phyloP scores from a whole-genome alignment of 2,113 vertebrate genomes.

The Rhinogobius similis region DNA sequence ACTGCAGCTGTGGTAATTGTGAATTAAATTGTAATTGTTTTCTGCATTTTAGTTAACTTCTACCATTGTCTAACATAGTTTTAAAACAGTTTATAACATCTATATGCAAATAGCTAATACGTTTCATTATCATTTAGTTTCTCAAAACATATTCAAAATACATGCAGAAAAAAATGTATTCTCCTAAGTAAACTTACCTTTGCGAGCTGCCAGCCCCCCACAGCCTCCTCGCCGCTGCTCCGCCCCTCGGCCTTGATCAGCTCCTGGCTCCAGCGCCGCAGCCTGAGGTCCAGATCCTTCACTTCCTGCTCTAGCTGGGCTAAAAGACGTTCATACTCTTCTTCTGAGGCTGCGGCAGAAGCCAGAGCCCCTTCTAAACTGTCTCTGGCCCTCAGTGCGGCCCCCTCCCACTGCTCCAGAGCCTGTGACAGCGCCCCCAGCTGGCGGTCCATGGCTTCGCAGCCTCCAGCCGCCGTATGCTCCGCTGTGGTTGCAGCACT shows the following conservation, averaged over 20 bases:
- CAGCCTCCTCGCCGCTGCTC: conserved; percentile 84
- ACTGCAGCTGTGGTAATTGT: conserved; percentile 22
- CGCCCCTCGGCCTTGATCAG: conserved; percentile 80
- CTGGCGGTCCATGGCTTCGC: conserved; percentile 86
- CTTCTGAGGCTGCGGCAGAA: conserved; percentile 84
- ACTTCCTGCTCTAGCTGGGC: conserved; percentile 82
- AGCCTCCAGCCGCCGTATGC: conserved; percentile 82
- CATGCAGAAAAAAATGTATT: not conserved
- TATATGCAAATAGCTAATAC: not conserved
- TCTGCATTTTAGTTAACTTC: not conserved
- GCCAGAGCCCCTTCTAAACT: conserved; percentile 82
- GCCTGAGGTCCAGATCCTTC: conserved; percentile 73
- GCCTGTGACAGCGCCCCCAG: conserved; percentile 87
- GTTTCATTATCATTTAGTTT: not conserved
- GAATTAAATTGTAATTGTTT: conserved; percentile 16
- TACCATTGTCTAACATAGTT: not conserved
- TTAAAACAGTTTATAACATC: not conserved
- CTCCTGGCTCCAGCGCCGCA: conserved; percentile 81
- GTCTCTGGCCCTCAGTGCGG: conserved; percentile 77
- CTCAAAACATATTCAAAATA: not conserved
- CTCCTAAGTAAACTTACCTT: conserved; percentile 75
- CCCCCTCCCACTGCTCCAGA: conserved; percentile 93
- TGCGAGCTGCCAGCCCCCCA: conserved; percentile 85
- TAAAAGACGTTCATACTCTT: conserved; percentile 81
- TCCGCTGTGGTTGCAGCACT: conserved; percentile 80